Evolutionary conservation across 2,888 invertebrate species (phyloP).

Genomic region (Hybos culiciformis): DNA sequence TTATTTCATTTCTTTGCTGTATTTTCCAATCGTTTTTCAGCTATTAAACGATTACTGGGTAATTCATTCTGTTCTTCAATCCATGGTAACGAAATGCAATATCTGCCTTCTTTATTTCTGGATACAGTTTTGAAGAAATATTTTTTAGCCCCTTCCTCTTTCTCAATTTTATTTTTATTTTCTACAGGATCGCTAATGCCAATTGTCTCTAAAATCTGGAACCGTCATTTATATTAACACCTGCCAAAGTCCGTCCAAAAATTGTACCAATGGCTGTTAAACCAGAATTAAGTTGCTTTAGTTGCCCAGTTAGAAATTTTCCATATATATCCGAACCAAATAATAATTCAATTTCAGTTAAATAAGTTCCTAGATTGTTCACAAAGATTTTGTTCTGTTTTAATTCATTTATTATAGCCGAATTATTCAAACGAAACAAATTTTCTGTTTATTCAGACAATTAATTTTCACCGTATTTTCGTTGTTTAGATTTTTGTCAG

Average conservation of each 20-base stretch:
- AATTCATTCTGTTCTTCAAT: constrained; percentile 2
- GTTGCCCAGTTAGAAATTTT: constrained; percentile 12
- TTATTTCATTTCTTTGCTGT: neutral
- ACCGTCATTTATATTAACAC: constrained; percentile 7
- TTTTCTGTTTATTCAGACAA: no score
- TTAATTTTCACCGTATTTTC: no score
- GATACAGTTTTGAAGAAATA: constrained; percentile 7
- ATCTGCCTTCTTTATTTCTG: constrained; percentile 7
- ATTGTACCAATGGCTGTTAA: constrained; percentile 14
- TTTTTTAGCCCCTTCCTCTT: constrained; percentile 3
- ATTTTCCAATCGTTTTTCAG: constrained; percentile 3
- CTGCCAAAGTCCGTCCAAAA: constrained; percentile 14
- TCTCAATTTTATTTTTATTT: neutral
- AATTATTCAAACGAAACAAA: no score
- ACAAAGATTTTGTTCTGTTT: neutral
- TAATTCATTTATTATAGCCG: no score
- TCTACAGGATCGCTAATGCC: neutral
- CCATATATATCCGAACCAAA: constrained; percentile 8
- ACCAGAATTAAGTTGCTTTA: constrained; percentile 6
- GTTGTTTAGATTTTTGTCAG: no score
- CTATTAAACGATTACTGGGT: constrained; percentile 3
- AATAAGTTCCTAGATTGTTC: neutral
- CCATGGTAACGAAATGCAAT: constrained; percentile 8
- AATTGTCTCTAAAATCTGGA: neutral
- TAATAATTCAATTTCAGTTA: constrained; percentile 1